Base-by-base conservation (phyloP, 2,888 invertebrate species). In the Odontomyia ornata region DNA sequence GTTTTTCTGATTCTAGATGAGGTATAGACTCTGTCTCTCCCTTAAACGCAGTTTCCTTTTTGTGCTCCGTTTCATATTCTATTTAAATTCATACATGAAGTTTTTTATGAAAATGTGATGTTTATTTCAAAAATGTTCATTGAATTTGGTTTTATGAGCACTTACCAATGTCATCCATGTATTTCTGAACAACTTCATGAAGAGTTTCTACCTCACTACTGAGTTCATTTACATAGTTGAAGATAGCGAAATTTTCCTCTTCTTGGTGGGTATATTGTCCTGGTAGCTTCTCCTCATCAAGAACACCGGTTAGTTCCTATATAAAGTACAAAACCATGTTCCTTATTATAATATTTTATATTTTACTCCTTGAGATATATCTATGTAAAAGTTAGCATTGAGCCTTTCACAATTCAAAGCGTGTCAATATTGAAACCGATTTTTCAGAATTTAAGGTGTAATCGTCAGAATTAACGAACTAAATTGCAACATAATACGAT, bases 241-340 rank as follows among this genome's bases (percentile, higher is more conserved):
- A 97, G 0, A 95, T 89, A 0, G 96, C 95, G 85, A 96, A 97
- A 88, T 97, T 97, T 84, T 95, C 94, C 81, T 95, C 95, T 83
- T 97, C 97, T 78, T 94, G 92, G 43, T 93, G 91, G n/a, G 92
- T 89, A 85, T 95, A 97, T 84, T 93, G 91, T 1, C 89, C 89
- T 9, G 92, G 91, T 62, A 96, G 86, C 21, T 90, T 90, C 80
- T 91, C 91, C 21, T 92, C 89, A 80, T 93, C 90, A 1, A 89
- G 88, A 82, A 93, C 92, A 0, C 90, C 90, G 36, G 90, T 30
- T 13, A 72, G 56, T 28, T 72, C 57, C 56, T 72, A 21, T 18
- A 23, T n/a, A 46, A 67, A 64, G n/a, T n/a, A n/a, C n/a, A n/a
- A n/a, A n/a, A n/a, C 11, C 7, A 56, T 56, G 9, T 56, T 56